Conservation (phyloP, 2,113 vertebrate species). For the Pholis gunnellus region DNA sequence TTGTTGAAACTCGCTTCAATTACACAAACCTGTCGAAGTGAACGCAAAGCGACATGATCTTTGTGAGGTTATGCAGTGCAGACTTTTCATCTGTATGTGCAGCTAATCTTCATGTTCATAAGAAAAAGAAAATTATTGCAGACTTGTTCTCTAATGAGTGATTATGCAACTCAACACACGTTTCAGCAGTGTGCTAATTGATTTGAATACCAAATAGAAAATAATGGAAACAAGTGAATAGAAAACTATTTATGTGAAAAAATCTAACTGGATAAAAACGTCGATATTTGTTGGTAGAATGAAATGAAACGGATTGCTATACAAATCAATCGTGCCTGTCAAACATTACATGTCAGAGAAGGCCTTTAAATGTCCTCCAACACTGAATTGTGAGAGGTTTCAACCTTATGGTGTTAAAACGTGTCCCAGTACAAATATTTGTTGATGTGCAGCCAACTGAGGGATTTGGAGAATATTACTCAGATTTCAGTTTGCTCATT, state of each 20-base stretch:
- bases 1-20: not conserved
- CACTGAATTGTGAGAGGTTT: conserved; percentile 3
- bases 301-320: not conserved
- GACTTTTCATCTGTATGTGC: not conserved
- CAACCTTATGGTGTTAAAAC: not conserved
- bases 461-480: not conserved
- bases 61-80: not conserved
- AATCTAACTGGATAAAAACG: not conserved
- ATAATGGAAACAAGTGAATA: not conserved
- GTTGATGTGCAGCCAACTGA: not conserved
- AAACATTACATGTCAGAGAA: conserved; percentile 27
- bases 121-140: not conserved
- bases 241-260: not conserved
- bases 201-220: not conserved
- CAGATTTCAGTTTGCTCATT: not conserved
- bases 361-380: conserved; percentile 1
- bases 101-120: not conserved
- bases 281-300: not conserved
- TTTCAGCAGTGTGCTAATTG: not conserved
- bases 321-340: not conserved
- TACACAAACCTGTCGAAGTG: not conserved
- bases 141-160: not conserved
- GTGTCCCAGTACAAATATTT: not conserved
- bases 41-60: not conserved
- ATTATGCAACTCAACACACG: not conserved